phyloP scores from a whole-genome alignment of 2,113 vertebrate genomes.

The Labrus mixtus region DNA sequence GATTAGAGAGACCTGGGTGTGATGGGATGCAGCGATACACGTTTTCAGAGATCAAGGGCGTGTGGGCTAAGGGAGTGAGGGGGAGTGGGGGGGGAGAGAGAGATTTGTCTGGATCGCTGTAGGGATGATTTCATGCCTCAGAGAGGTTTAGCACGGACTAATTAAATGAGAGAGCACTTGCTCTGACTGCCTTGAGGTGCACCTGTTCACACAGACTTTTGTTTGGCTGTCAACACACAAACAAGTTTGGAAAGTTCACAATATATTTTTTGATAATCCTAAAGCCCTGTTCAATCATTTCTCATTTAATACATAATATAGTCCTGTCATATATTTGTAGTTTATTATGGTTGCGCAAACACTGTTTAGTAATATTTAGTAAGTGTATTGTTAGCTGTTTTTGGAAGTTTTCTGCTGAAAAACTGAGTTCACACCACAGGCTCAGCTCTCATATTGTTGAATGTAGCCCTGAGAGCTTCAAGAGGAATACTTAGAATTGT shows the following conservation, averaged over 20 bases:
- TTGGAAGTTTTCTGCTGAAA: too few species aligned
- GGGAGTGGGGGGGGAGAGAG: too few species aligned
- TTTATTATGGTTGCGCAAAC: neutral
- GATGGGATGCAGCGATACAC: conserved; percentile 16
- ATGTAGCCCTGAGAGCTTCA: conserved; percentile 21
- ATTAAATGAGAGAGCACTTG: conserved; percentile 71
- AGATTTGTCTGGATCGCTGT: conserved; percentile 74
- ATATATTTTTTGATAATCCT: neutral
- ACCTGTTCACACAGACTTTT: conserved; percentile 41
- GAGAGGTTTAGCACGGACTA: conserved; percentile 77
- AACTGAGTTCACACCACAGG: neutral
- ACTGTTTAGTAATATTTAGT: too few species aligned
- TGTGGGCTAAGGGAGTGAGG: conserved; percentile 40
- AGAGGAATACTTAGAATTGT: conserved; percentile 40
- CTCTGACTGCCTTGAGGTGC: conserved; percentile 37
- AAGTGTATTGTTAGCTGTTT: too few species aligned
- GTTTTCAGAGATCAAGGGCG: conserved; percentile 59
- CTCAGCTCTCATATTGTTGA: conserved; percentile 30
- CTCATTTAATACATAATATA: neutral
- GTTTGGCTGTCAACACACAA: conserved; percentile 9
- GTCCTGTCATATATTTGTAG: neutral
- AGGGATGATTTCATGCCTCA: conserved; percentile 61
- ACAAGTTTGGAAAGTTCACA: neutral
- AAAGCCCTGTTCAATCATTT: neutral
- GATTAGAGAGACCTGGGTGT: neutral